Percentiles rank a stretch among this genome's conserved stretches.
Conservation (phyloP, 2,888 invertebrate species). For the Acholoe squamosa region DNA sequence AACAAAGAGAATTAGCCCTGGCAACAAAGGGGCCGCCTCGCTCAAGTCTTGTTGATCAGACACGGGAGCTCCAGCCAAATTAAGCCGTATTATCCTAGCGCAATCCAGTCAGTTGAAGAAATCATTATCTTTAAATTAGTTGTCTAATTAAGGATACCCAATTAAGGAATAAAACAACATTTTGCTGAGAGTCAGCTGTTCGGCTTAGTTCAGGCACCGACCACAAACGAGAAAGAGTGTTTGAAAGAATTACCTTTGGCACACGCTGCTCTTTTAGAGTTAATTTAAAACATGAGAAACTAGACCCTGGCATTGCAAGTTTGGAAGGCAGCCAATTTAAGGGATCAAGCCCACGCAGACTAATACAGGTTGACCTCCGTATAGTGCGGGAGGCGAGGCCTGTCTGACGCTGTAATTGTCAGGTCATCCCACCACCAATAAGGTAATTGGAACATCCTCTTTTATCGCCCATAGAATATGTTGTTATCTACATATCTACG, state of each 20-base stretch:
- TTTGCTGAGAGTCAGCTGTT: slow-evolving; percentile 47
- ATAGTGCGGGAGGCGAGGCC: background rate
- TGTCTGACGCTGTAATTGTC: background rate
- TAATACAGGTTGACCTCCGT: background rate
- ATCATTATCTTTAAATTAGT: slow-evolving; percentile 66
- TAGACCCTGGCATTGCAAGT: background rate
- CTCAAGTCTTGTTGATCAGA: slow-evolving; percentile 52
- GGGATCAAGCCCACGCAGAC: slow-evolving; percentile 7
- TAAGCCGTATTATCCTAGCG: slow-evolving; percentile 55
- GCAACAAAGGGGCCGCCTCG: slow-evolving; percentile 42
- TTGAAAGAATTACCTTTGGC: slow-evolving; percentile 61
- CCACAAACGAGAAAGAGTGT: slow-evolving; percentile 54
- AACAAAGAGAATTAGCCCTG: slow-evolving; percentile 36
- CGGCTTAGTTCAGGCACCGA: slow-evolving; percentile 60
- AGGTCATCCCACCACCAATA: background rate
- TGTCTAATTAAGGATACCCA: slow-evolving; percentile 66
- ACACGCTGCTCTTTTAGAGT: slow-evolving; percentile 34
- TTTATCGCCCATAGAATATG: too few relatives aligned
- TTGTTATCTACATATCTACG: too few relatives aligned
- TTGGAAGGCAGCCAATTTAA: slow-evolving; percentile 25
- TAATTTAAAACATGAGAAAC: slow-evolving; percentile 53
- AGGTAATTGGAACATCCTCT: too few relatives aligned
- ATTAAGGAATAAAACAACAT: slow-evolving; percentile 61
- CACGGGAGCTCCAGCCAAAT: slow-evolving; percentile 50
- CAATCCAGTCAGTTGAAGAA: slow-evolving; percentile 49